Evolutionary conservation across 30 jellyfish, hydroid and myxozoan species (phyloP), one percentile per base, ranked within the genome.

Genomic region (Hydra vulgaris): DNA sequence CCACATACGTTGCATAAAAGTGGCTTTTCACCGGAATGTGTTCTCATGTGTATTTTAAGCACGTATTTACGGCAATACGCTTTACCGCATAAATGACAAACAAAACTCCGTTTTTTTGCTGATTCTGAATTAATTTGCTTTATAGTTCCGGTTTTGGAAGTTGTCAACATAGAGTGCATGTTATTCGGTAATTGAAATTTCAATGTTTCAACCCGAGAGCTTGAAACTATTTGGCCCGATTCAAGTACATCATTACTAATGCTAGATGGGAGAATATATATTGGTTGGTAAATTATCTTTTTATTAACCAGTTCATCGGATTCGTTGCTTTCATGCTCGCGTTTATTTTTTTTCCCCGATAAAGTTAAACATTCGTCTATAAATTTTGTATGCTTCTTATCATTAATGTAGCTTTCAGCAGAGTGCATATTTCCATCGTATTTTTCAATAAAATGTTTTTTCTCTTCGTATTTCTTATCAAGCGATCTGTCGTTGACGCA

Each of bases 11-110:
- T 83, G 72, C 98, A 92, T 72, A 79, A 81, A 27, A 92, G 74
- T 71, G 98, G 98, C 61, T 92, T 92, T 61, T 92, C 98, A 54
- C 98, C 98, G 16, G 96, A 80, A 53, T 92, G 98, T 66, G 94
- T 83, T 54, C 98, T 82, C 96, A 84, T 86, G 86, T 92, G 98
- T 18, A 92, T 92, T 79, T 92, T 92, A 66, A 92, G 78, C 20
- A 92, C 98, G 69, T 92, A 92, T 78, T 92, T 92, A 27, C 98
- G 86, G 91, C 98, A 92, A 71, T 92, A 92, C 25, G 87, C 92
- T 71, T 92, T 92, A 25, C 98, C 96, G 73, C 98, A 92, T 25
- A 82, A 81, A 26, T 87, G 92, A 75, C 98, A 92, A 18, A 84
- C 68, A 85, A 79, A 92, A 19, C 98, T 96, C 17, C 68, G 78